Conservation (phyloP, 2,797 vertebrate species). For the Halcyon badia region DNA sequence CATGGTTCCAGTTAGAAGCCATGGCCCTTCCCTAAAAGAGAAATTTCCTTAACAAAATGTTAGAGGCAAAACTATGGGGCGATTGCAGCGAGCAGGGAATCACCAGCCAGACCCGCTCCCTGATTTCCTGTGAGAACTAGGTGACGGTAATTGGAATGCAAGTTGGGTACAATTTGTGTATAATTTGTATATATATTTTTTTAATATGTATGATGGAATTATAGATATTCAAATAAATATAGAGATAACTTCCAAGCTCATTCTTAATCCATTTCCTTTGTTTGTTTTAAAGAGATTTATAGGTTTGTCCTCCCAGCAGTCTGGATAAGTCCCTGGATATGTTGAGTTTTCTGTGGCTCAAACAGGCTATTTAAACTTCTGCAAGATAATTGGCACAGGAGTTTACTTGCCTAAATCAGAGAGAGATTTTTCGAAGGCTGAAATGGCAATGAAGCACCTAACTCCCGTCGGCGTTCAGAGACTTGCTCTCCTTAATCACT, state of each 20-base stretch:
- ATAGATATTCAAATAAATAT: background rate
- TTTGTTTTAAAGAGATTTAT: background rate
- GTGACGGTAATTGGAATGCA: background rate
- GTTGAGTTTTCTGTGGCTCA: background rate
- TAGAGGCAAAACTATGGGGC: background rate
- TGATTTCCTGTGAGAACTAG: background rate
- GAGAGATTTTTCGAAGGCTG: conserved; percentile 26
- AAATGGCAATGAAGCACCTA: background rate
- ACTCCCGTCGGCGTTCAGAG: background rate
- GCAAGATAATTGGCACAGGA: background rate
- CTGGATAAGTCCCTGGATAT: background rate
- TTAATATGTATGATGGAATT: background rate
- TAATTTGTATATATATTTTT: background rate
- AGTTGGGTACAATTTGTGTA: background rate
- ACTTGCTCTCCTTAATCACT: conserved; percentile 9
- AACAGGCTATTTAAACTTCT: conserved; percentile 7
- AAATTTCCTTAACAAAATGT: background rate
- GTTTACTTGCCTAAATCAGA: conserved; percentile 35
- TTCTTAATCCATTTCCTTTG: background rate
- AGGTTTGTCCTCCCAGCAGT: background rate
- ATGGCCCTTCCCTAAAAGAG: background rate
- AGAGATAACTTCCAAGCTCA: background rate
- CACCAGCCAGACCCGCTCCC: background rate
- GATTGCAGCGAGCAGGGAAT: background rate
- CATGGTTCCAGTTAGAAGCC: background rate